Conservation (phyloP, 2,888 invertebrate genomes). For the Drosophila mimica region DNA sequence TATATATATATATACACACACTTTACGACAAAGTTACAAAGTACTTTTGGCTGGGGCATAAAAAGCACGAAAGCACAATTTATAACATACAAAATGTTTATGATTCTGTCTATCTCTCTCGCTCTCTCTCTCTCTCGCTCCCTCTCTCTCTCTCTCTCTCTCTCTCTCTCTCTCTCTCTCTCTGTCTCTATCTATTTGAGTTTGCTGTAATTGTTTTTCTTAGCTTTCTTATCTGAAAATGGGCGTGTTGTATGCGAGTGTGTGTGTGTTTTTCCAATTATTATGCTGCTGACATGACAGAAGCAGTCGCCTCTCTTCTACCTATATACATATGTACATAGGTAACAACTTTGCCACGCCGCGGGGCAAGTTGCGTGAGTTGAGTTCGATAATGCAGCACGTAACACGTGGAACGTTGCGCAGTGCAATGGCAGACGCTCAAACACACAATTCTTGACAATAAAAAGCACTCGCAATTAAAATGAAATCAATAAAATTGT, state of each 20-base stretch:
- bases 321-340: neutral
- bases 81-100: constrained; percentile 2
- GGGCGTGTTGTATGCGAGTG: neutral
- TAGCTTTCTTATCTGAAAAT: constrained; percentile 9
- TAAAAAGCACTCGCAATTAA: constrained; percentile 58
- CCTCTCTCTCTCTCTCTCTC: too few relatives aligned
- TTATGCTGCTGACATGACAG: constrained; percentile 55
- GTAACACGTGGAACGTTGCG: constrained; percentile 17
- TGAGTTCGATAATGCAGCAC: constrained; percentile 25
- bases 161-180: neutral
- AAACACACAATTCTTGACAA: constrained; percentile 8
- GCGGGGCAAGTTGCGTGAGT: constrained; percentile 4
- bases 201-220: constrained; percentile 12
- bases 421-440: constrained; percentile 1
- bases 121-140: too few relatives aligned
- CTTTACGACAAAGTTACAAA: neutral
- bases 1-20: neutral
- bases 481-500: constrained; percentile 54
- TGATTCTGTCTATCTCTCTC: neutral
- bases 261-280: constrained; percentile 32
- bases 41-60: neutral
- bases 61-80: constrained; percentile 2
- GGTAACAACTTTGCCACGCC: constrained; percentile 6
- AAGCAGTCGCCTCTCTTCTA: constrained; percentile 11
- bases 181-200: neutral